Percentiles rank a stretch among this genome's conserved stretches.
Conservation (phyloP, 2,888 invertebrate genomes). For the Heliconius erato region DNA sequence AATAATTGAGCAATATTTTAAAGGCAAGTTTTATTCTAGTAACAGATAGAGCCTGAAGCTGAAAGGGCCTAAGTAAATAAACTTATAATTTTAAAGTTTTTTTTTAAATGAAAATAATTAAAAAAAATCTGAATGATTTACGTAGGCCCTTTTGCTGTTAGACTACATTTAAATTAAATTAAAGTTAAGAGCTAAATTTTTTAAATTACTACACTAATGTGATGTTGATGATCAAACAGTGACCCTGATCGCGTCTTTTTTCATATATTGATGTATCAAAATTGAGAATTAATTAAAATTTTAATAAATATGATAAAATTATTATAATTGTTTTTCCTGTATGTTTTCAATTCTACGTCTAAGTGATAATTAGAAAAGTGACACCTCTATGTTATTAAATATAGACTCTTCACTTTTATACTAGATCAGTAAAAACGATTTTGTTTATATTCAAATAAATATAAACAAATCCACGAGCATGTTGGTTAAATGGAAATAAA, state of each 20-base stretch:
- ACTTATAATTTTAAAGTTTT: not conserved
- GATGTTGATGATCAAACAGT: not conserved
- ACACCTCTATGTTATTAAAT: not conserved
- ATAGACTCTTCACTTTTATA: not conserved
- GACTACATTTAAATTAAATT: not conserved
- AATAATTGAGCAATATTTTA: constrained; percentile 16
- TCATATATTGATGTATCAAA: not conserved
- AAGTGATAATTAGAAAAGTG: too few species aligned
- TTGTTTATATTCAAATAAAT: not conserved
- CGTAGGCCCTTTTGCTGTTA: not conserved
- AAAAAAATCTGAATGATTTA: not conserved
- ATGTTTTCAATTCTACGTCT: too few species aligned
- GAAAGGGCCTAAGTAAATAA: not conserved
- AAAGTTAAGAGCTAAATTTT: not conserved
- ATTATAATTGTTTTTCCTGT: not conserved
- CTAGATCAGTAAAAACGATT: not conserved
- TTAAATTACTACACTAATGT: not conserved
- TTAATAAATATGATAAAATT: not conserved
- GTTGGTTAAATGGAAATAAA: not conserved
- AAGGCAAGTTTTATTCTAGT: constrained; percentile 17
- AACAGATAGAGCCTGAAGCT: not conserved
- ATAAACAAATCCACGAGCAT: not conserved
- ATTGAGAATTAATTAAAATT: not conserved
- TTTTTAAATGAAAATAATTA: too few species aligned
- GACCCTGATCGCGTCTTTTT: not conserved